Conservation (phyloP, 2,888 invertebrate species). For the Leptothorax acervorum region DNA sequence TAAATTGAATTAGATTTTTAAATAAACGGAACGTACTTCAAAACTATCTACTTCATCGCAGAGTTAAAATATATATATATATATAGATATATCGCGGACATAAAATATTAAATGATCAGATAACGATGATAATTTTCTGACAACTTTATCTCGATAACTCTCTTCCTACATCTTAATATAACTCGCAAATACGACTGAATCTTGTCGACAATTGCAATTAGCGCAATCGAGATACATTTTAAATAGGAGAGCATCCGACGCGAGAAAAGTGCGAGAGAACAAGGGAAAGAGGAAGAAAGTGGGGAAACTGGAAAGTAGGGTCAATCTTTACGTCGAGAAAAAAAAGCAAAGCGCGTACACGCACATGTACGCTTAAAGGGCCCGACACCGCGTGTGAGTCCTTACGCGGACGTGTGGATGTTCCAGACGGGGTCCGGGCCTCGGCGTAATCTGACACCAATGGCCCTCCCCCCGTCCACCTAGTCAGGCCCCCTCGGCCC, state of each 20-base stretch:
- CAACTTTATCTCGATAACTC: not conserved
- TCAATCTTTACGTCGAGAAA: slow-evolving; percentile 10
- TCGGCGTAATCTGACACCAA: slow-evolving; percentile 82
- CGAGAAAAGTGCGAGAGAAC: not conserved
- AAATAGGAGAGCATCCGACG: not conserved
- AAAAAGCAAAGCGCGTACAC: slow-evolving; percentile 49
- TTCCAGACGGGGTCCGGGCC: slow-evolving; percentile 73
- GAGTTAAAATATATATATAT: not conserved
- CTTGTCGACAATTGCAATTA: not conserved
- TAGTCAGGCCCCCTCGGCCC: slow-evolving; percentile 68
- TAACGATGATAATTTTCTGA: not conserved
- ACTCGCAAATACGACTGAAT: not conserved
- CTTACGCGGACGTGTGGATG: slow-evolving; percentile 76
- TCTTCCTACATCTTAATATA: not conserved
- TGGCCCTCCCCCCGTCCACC: slow-evolving; percentile 72
- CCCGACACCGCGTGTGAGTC: slow-evolving; percentile 73
- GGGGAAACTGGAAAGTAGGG: slow-evolving; percentile 23
- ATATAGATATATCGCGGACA: not conserved
- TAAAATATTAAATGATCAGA: not conserved
- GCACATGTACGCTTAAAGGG: slow-evolving; percentile 68
- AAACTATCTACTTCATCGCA: not conserved
- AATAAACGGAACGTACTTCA: not conserved
- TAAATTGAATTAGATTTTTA: not conserved
- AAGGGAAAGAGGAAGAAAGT: slow-evolving; percentile 19
- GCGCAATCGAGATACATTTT: not conserved